Evolutionary conservation across 2,888 invertebrate species (phyloP), one percentile per base, ranked within the genome.

Genomic region (Unio delphinus): DNA sequence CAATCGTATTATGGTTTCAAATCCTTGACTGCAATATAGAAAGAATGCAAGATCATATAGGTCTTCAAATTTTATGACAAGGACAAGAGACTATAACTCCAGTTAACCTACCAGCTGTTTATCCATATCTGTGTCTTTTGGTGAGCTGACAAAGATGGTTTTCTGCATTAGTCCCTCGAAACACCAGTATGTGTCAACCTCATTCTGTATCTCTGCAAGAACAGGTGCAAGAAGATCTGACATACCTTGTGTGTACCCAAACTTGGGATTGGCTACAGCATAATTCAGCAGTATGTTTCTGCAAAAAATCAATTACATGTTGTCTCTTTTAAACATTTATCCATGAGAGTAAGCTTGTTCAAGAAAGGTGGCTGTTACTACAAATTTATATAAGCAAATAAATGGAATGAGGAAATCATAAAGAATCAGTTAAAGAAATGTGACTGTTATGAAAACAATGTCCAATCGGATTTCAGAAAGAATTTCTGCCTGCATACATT

Each of bases 121-220:
- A 88, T 98, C 98, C 94, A 98, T 97, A 87, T 97, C 97, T 86
- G 94, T 94, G 89, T 97, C 97, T 5, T 96, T 96, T 1, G 98
- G 97, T 0, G 96, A 96, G 82, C 96, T 96, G 0, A 98, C 96
- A 87, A 98, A 98, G 80, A 97, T 95, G 0, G 97, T 96, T 67
- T 89, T 87, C 80, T 91, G 90, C 91, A 91, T 91, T 64, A 92
- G 87, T 23, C 91, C 91, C 15, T 85, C 87, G 80, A 92, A 91
- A 80, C 91, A 91, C 91, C 91, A 92, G 83, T 90, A 91, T 17
- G 91, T 87, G 71, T 91, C 90, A 3, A 89, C 87, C 78, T 91
- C 91, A 72, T 91, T 87, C 73, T 90, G 87, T n/a, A 91, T 78
- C 54, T 90, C 90, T 55, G 87, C 88, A 68, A 91, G 81, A 18